Percentiles rank a stretch among this genome's conserved stretches.
Conservation (phyloP, 1,140 invertebrate genomes). For the Uloborus diversus region DNA sequence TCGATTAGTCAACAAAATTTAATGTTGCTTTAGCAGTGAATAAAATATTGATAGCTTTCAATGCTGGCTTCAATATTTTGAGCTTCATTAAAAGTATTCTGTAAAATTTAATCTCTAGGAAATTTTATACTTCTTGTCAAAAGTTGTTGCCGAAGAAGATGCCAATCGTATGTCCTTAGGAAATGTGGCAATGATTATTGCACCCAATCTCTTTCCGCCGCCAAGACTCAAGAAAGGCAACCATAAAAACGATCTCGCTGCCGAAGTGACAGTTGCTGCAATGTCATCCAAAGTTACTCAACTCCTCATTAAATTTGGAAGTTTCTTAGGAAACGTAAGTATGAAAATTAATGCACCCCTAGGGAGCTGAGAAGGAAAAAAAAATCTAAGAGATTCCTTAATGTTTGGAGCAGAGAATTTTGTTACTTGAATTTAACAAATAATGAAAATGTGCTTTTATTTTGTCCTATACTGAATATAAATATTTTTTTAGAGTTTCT, state of each 20-base stretch:
- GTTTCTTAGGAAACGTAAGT: slow-evolving; percentile 79
- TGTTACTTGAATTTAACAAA: too few species aligned
- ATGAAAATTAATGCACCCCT: neutral
- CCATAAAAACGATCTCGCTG: slow-evolving; percentile 59
- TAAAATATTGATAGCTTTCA: too few species aligned
- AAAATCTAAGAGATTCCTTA: too few species aligned
- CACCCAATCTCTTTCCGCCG: slow-evolving; percentile 84
- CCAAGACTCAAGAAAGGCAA: slow-evolving; percentile 66
- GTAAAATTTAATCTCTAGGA: slow-evolving; percentile 62
- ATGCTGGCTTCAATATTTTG: too few species aligned
- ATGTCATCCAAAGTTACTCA: slow-evolving; percentile 83
- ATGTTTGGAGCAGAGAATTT: too few species aligned
- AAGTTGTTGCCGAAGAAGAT: slow-evolving; percentile 75
- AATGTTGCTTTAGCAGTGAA: too few species aligned
- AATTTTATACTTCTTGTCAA: slow-evolving; percentile 77
- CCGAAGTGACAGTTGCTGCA: slow-evolving; percentile 81
- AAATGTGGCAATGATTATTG: slow-evolving; percentile 92
- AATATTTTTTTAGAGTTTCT: too few species aligned
- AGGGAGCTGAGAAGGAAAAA: neutral
- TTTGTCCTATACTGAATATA: too few species aligned
- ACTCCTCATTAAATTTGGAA: slow-evolving; percentile 76
- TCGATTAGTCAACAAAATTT: too few species aligned
- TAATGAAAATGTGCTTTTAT: too few species aligned
- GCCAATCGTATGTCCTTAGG: slow-evolving; percentile 89
- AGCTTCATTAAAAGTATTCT: neutral